Evolutionary conservation across 1,140 invertebrate genomes (phyloP).

Genomic region (Saccostrea cuccullata): DNA sequence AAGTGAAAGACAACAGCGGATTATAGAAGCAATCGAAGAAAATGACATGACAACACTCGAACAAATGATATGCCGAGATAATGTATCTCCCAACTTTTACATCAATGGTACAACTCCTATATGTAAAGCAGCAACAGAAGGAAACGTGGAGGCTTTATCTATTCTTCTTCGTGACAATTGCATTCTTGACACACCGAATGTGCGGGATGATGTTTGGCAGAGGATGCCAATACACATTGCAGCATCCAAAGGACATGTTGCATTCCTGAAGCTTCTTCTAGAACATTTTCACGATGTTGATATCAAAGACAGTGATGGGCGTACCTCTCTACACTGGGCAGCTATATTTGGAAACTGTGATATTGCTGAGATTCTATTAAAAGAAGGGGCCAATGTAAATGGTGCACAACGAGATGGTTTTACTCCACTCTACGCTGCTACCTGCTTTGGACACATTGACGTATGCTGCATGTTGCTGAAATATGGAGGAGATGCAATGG

Average conservation of each 20-base stretch:
- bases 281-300: conserved; percentile 68
- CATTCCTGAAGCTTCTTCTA: conserved; percentile 63
- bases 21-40: conserved; percentile 59
- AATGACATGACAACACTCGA: conserved; percentile 57
- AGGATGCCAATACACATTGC: conserved; percentile 73
- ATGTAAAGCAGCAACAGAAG: conserved; percentile 59
- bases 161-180: conserved; percentile 61
- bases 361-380: conserved; percentile 65
- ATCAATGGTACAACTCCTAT: conserved; percentile 60
- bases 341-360: conserved; percentile 67
- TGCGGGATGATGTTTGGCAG: conserved; percentile 63
- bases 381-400: conserved; percentile 67
- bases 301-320: conserved; percentile 67
- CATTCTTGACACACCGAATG: conserved; percentile 57
- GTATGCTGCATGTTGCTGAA: conserved; percentile 64
- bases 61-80: conserved; percentile 51
- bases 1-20: neutral
- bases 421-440: conserved; percentile 70
- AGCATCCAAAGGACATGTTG: conserved; percentile 66
- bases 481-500: conserved; percentile 66
- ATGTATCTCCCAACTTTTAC: conserved; percentile 65
- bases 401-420: conserved; percentile 71
- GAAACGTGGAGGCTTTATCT: conserved; percentile 58
- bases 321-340: conserved; percentile 74
- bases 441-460: conserved; percentile 69